Conservation (phyloP, 2,888 invertebrate genomes). For the Dolichopus griseipennis region DNA sequence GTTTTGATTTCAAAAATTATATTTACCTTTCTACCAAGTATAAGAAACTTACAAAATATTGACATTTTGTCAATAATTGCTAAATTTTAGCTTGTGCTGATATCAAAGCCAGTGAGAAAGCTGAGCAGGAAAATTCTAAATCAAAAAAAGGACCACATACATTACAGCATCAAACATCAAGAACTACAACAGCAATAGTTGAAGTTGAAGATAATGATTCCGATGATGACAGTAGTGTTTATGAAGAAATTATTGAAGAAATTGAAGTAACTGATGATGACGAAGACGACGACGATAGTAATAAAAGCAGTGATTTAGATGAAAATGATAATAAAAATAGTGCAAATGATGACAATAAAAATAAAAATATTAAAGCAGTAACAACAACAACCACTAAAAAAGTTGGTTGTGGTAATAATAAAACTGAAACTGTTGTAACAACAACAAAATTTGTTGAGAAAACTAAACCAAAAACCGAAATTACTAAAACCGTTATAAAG, state of each 20-base stretch:
- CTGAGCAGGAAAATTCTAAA: slow-evolving; percentile 30
- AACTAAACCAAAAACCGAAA: neutral
- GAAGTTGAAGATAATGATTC: slow-evolving; percentile 38
- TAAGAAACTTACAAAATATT: neutral
- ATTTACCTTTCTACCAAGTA: neutral
- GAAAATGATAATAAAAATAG: slow-evolving; percentile 11
- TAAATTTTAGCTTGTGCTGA: slow-evolving; percentile 15
- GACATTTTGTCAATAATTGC: neutral
- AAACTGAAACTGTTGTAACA: slow-evolving; percentile 7
- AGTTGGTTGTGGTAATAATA: neutral
- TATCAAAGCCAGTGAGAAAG: slow-evolving; percentile 44
- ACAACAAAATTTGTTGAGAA: neutral
- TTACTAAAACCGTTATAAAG: neutral
- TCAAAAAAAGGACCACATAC: slow-evolving; percentile 15
- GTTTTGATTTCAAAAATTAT: neutral
- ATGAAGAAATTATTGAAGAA: slow-evolving; percentile 29
- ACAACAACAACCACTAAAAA: slow-evolving; percentile 14
- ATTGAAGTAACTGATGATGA: slow-evolving; percentile 21
- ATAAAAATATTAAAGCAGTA: slow-evolving; percentile 4
- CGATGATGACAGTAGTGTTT: slow-evolving; percentile 39
- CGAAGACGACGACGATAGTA: slow-evolving; percentile 8
- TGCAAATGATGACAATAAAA: neutral
- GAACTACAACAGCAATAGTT: slow-evolving; percentile 35
- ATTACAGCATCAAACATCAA: slow-evolving; percentile 20
- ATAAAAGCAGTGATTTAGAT: slow-evolving; percentile 7